Evolutionary conservation across 2,888 invertebrate genomes (phyloP), one percentile per base, ranked within the genome.

Genomic region (Conistra vaccinii): DNA sequence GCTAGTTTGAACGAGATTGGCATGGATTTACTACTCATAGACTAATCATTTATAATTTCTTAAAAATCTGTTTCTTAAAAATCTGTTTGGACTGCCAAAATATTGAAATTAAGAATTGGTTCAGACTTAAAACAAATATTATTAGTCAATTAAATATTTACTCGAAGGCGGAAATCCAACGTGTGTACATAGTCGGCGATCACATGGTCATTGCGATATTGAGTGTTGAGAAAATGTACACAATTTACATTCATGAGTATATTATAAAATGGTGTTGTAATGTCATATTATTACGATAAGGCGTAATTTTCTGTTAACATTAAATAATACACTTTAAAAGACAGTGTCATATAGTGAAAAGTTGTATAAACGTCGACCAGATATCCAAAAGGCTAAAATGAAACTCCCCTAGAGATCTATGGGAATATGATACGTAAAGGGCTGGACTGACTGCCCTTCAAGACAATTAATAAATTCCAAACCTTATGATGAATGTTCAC

Each of bases 101-200:
- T 73, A 62, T 57, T 35, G 0, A 57, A 74, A 61, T 53, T 17
- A 35, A 26, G 32, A 75, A 58, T 51, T 75, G 14, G 65, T 63
- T 57, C 29, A 48, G 48, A 74, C 61, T 23, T 57, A 48, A 57
- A 63, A 32, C 63, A 63, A 75, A 77, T 76, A 76, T 61, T 53
- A 51, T 48, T 9, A 48, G 42, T 53, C 4, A 67, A 77, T 60
- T 45, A 61, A 76, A 77, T 76, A 77, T 77, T 77, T 35, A 29
- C 29, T 48, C 0, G 20, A 39, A 61, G 53, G 60, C 60, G 45
- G 60, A 77, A 77, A 77, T 76, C 29, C 5, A 69, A 51, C 45
- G 51, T 76, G 51, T 77, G 68, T 35, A 55, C 35, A 61, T 35
- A 53, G 20, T 29, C 3, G 10, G n/a, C 10, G 23, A 26, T 57